Percentiles rank a stretch among this genome's conserved stretches.
These are phyloP conservation scores for Nasonovia ribisnigri DNA, from an alignment of 2,888 invertebrate genomes.

Conservation along the genomic window DNA sequence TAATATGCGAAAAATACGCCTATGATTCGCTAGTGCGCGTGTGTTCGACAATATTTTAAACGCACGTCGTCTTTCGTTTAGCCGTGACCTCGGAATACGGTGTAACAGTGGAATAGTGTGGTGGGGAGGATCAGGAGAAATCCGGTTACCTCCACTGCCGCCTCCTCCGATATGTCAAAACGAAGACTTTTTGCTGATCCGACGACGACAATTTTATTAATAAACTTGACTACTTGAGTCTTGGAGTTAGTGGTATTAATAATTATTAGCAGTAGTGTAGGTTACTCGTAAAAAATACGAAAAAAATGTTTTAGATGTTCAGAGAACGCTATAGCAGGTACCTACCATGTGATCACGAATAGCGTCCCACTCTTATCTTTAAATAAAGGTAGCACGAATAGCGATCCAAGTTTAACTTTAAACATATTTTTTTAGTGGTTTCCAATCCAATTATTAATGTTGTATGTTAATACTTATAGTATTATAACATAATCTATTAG, in stretches of 20 bases:
- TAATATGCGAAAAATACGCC: background rate
- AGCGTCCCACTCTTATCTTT: too few relatives aligned
- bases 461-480: too few relatives aligned
- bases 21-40: background rate
- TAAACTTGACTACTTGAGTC: background rate
- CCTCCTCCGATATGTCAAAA: constrained; percentile 22
- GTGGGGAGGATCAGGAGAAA: constrained; percentile 7
- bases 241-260: background rate
- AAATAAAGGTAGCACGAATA: too few relatives aligned
- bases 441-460: too few relatives aligned
- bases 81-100: constrained; percentile 37
- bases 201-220: background rate
- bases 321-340: background rate
- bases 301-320: background rate
- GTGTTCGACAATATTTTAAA: background rate
- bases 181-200: background rate
- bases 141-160: constrained; percentile 22
- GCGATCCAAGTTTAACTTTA: too few relatives aligned
- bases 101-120: background rate
- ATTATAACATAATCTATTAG: too few relatives aligned
- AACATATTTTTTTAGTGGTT: too few relatives aligned
- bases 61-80: background rate
- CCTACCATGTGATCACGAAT: background rate
- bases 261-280: background rate
- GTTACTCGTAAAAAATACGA: background rate